Percentiles rank a stretch among this genome's conserved stretches.
Evolutionary conservation across 92 coral and sea anemone species (phyloP).

Genomic region (Zoanthus solanderi): DNA sequence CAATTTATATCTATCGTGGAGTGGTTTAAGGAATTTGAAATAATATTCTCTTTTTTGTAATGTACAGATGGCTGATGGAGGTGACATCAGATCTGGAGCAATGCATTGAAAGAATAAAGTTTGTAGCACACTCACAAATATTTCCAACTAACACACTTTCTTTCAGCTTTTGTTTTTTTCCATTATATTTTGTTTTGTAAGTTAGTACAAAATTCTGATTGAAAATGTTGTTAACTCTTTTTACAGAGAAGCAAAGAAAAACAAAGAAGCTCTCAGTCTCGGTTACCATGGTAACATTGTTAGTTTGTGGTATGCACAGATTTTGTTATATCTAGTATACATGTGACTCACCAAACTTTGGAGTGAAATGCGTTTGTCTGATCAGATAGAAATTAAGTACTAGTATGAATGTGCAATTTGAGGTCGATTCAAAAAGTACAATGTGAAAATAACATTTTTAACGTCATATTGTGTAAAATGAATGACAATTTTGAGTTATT

Average conservation of each 20-base stretch:
- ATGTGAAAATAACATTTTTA: no score
- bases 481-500: no score
- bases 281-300: conserved; percentile 94
- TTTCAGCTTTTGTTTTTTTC: background rate
- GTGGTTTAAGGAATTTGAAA: background rate
- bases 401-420: no score
- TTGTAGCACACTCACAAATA: background rate
- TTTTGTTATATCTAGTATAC: background rate
- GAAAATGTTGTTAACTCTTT: background rate
- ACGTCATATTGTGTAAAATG: no score
- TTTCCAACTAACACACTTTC: no score
- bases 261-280: conserved; percentile 77
- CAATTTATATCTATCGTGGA: background rate
- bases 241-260: conserved; percentile 79
- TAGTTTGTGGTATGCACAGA: conserved; percentile 79
- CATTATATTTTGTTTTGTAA: background rate
- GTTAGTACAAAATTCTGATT: background rate
- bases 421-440: no score
- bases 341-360: no score
- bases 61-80: conserved; percentile 76
- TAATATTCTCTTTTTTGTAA: background rate
- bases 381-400: no score
- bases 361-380: no score
- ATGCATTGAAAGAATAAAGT: conserved; percentile 82
- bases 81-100: conserved; percentile 76